Evolutionary conservation across 2,797 vertebrate species (phyloP).

Genomic region (Gymnothorax javanicus): DNA sequence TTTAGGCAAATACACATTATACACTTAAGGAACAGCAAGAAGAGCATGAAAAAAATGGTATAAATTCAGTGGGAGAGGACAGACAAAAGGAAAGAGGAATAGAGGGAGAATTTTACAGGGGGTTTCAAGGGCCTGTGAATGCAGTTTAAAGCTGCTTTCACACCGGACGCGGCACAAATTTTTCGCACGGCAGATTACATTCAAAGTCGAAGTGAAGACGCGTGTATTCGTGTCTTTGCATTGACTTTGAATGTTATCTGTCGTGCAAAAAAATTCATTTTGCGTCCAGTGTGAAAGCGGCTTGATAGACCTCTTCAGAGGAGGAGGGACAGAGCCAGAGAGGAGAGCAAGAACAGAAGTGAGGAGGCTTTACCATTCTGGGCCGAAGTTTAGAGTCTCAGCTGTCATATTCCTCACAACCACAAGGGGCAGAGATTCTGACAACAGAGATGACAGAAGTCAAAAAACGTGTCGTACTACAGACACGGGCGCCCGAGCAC

Average conservation of each 20-base stretch:
- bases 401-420: conserved; percentile 88
- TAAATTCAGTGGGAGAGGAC: neutral
- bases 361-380: conserved; percentile 81
- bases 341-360: neutral
- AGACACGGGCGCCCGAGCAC: no score
- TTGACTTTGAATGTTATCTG: no score
- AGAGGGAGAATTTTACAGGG: neutral
- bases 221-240: no score
- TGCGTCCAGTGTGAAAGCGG: no score
- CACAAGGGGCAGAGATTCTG: conserved; percentile 76
- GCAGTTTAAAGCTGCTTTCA: no score
- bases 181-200: no score
- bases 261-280: no score
- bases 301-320: neutral
- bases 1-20: neutral
- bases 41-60: neutral
- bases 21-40: neutral
- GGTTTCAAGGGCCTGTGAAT: no score
- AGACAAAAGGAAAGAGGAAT: neutral
- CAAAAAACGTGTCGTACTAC: neutral
- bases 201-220: no score
- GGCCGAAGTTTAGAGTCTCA: conserved; percentile 95
- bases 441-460: conserved; percentile 1
- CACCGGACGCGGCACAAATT: no score
- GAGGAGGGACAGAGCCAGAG: neutral